Percentiles rank a stretch among this genome's conserved stretches.
phyloP scores from a whole-genome alignment of 2,888 invertebrate genomes.

The Polymixis flavicincta region DNA sequence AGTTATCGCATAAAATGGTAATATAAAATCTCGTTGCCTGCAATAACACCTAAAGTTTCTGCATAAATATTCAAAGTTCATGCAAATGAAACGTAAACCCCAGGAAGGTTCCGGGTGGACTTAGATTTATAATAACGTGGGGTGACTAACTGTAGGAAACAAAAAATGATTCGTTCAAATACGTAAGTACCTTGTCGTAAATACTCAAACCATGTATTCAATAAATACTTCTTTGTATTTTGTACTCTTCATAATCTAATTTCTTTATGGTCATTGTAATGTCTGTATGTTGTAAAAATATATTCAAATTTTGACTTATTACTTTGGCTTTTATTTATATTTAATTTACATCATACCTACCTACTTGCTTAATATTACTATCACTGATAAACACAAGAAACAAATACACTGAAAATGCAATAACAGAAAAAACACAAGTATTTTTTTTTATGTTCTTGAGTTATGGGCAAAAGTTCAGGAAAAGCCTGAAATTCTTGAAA shows the following conservation, averaged over 20 bases:
- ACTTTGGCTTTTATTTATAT: too few species aligned
- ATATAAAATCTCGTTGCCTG: conserved; percentile 42
- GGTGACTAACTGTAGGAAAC: conserved; percentile 28
- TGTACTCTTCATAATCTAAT: too few species aligned
- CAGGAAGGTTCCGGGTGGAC: conserved; percentile 19
- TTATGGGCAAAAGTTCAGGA: background rate
- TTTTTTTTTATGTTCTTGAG: background rate
- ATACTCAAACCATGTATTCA: too few species aligned
- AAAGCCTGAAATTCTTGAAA: background rate
- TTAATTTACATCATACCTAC: background rate
- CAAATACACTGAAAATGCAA: background rate
- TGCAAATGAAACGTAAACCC: conserved; percentile 53
- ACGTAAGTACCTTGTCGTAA: background rate
- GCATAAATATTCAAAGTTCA: conserved; percentile 51
- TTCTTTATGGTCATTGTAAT: too few species aligned
- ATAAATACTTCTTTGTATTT: too few species aligned
- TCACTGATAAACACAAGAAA: background rate
- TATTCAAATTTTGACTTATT: too few species aligned
- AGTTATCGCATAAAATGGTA: conserved; percentile 44
- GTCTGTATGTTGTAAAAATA: too few species aligned
- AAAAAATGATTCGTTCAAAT: background rate
- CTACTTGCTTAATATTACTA: background rate
- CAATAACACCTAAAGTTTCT: conserved; percentile 46
- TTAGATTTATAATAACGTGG: conserved; percentile 49
- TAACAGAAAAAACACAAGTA: background rate